phyloP scores from a whole-genome alignment of 2,797 vertebrate genomes.

The Acrossocheilus wenchowensis region DNA sequence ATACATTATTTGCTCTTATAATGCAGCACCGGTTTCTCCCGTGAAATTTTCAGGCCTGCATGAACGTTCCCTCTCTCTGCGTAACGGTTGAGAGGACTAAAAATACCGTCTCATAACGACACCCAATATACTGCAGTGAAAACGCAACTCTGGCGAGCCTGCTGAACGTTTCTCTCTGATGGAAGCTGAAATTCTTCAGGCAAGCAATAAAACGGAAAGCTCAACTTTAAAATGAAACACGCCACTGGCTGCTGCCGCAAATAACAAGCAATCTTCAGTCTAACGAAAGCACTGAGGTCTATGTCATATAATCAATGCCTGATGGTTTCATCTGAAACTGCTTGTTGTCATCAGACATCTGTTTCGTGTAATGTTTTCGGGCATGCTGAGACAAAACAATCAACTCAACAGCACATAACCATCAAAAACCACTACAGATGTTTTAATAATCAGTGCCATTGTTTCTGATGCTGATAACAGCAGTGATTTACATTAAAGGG shows the following conservation, averaged over 20 bases:
- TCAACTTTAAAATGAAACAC: background rate
- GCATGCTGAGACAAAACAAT: background rate
- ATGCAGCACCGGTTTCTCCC: background rate
- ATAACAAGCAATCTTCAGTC: slow-evolving; percentile 24
- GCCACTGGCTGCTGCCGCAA: slow-evolving; percentile 1
- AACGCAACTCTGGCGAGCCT: slow-evolving; percentile 52
- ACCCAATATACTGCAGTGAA: slow-evolving; percentile 27
- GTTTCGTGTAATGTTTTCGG: background rate
- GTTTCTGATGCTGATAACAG: background rate
- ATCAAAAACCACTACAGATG: background rate
- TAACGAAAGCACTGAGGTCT: slow-evolving; percentile 20
- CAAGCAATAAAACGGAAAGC: slow-evolving; percentile 1
- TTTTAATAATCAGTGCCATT: background rate
- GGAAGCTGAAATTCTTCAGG: slow-evolving; percentile 1
- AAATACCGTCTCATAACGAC: slow-evolving; percentile 36
- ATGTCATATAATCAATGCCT: slow-evolving; percentile 37
- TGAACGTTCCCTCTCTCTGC: slow-evolving; percentile 45
- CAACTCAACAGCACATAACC: slow-evolving; percentile 12
- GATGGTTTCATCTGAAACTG: slow-evolving; percentile 10
- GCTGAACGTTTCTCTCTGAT: background rate
- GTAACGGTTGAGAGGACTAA: slow-evolving; percentile 23
- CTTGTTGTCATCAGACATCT: background rate
- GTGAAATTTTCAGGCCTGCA: background rate
- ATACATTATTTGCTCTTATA: background rate
- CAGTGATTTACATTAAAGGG: background rate